Evolutionary conservation across 2,888 invertebrate genomes (phyloP).

Genomic region (Ornithoptera alexandrae): DNA sequence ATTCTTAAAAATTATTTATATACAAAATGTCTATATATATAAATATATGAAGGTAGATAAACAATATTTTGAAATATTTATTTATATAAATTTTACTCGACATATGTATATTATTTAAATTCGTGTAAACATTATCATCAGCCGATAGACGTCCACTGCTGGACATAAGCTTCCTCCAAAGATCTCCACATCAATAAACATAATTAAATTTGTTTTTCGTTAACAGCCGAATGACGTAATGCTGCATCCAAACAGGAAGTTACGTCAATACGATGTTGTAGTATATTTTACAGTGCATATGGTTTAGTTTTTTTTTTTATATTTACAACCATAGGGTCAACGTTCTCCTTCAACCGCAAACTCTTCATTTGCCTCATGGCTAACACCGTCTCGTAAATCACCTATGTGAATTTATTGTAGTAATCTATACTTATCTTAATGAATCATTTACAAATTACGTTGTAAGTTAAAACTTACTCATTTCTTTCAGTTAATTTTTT

Average conservation of each 20-base stretch:
- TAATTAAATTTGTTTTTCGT: background rate
- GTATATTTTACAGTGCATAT: conserved; percentile 16
- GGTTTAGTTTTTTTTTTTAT: conserved; percentile 18
- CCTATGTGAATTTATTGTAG: conserved; percentile 44
- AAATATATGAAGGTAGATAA: too few relatives aligned
- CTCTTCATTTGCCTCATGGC: conserved; percentile 44
- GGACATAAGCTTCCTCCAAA: too few relatives aligned
- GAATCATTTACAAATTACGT: background rate
- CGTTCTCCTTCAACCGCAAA: conserved; percentile 48
- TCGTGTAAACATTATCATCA: too few relatives aligned
- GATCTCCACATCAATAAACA: too few relatives aligned
- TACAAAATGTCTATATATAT: background rate
- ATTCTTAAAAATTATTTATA: background rate
- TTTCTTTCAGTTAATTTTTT: too few relatives aligned
- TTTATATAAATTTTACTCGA: too few relatives aligned
- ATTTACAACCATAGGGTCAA: conserved; percentile 47
- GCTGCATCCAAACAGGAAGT: conserved; percentile 19
- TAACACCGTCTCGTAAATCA: conserved; percentile 36
- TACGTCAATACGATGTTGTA: conserved; percentile 12
- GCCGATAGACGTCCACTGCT: too few relatives aligned
- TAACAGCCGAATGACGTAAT: too few relatives aligned
- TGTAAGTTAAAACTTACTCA: too few relatives aligned
- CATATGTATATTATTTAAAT: too few relatives aligned
- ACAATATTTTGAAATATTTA: too few relatives aligned
- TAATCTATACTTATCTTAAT: conserved; percentile 31